A percentile compares a stretch with the other conserved stretches of the same genome.
phyloP scores from a whole-genome alignment of 2,888 invertebrate genomes.

The Caenorhabditis sulstoni region DNA sequence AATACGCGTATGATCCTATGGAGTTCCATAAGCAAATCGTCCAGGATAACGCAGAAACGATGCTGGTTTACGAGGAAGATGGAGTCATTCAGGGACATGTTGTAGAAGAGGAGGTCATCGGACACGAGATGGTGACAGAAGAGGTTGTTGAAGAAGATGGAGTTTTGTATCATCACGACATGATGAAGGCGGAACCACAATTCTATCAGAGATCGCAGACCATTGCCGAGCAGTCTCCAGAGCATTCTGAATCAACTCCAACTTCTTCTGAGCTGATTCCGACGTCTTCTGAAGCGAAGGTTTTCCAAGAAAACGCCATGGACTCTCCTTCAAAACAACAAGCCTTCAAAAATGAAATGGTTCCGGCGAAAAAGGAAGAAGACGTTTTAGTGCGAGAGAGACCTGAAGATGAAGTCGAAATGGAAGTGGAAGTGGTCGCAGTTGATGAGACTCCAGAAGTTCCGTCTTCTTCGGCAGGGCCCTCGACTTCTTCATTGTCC shows the following conservation, averaged over 20 bases:
- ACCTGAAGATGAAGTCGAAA: conserved; percentile 14
- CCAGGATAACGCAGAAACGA: neutral
- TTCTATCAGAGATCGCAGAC: too few relatives aligned
- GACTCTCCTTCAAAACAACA: too few relatives aligned
- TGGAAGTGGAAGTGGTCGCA: neutral
- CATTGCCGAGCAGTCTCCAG: too few relatives aligned
- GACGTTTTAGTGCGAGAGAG: conserved; percentile 6
- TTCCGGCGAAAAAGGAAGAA: neutral
- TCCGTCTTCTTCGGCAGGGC: neutral
- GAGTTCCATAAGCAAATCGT: conserved; percentile 1
- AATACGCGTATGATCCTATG: conserved; percentile 13
- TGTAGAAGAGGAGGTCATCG: conserved; percentile 42
- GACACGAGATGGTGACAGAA: conserved; percentile 36
- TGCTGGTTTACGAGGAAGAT: conserved; percentile 39
- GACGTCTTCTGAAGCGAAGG: too few relatives aligned
- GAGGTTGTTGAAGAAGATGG: conserved; percentile 16
- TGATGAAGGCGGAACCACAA: too few relatives aligned
- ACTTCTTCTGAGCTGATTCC: too few relatives aligned
- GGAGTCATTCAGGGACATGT: conserved; percentile 25
- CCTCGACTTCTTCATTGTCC: neutral
- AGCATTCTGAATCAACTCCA: too few relatives aligned
- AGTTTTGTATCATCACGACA: too few relatives aligned
- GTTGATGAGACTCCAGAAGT: neutral
- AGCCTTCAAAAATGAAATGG: too few relatives aligned
- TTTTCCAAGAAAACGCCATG: too few relatives aligned